Evolutionary conservation across 2,888 invertebrate genomes (phyloP).

Genomic region (Acronicta psi): DNA sequence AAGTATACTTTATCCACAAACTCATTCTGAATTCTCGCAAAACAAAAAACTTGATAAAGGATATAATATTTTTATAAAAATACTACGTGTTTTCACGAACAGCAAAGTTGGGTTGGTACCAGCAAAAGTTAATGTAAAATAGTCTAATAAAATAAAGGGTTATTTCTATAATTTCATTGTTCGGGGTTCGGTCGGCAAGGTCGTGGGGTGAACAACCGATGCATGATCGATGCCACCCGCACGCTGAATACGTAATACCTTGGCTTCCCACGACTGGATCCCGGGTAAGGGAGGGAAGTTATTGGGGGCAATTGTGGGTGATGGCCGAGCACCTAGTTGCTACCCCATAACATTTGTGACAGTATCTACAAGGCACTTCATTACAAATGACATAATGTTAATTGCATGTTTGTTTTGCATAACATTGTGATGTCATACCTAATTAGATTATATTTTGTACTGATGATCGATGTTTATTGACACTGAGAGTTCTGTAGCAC

Average conservation of each 20-base stretch:
- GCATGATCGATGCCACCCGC: conserved; percentile 70
- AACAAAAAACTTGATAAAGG: conserved; percentile 11
- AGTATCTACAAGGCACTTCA: conserved; percentile 5
- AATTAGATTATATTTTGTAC: no score
- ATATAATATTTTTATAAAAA: conserved; percentile 22
- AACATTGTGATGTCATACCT: neutral
- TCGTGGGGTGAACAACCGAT: conserved; percentile 67
- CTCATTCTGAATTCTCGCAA: conserved; percentile 10
- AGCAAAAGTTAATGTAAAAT: conserved; percentile 22
- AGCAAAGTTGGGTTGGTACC: neutral
- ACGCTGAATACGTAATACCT: conserved; percentile 64
- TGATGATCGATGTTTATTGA: no score
- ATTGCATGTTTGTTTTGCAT: neutral
- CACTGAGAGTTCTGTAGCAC: no score
- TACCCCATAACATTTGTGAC: conserved; percentile 20
- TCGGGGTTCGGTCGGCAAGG: conserved; percentile 52
- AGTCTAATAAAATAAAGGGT: conserved; percentile 42
- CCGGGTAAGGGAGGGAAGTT: conserved; percentile 35
- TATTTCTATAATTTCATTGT: conserved; percentile 57
- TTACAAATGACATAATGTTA: conserved; percentile 2
- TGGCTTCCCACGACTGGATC: conserved; percentile 45
- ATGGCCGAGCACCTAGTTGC: conserved; percentile 15
- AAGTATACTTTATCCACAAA: conserved; percentile 15
- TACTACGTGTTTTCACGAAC: conserved; percentile 20
- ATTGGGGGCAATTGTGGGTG: conserved; percentile 31